phyloP scores from a whole-genome alignment of 2,888 invertebrate genomes.

The Chrysina gloriosa region DNA sequence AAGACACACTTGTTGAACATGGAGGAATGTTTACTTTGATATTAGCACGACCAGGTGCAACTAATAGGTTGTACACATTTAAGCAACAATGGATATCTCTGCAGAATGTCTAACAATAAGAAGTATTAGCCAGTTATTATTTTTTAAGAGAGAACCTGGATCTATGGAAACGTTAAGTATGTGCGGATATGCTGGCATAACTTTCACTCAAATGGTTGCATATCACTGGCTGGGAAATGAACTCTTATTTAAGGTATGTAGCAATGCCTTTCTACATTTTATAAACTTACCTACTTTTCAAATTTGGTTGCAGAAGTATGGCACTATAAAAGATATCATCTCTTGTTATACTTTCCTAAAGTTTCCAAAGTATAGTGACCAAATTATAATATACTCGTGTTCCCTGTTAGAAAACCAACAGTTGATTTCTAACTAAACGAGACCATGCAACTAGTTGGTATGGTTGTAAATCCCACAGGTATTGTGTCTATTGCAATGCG shows the following conservation, averaged over 20 bases:
- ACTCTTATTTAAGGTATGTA: slow-evolving; percentile 43
- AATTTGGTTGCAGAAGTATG: slow-evolving; percentile 9
- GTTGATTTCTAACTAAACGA: too few relatives aligned
- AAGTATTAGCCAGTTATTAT: background rate
- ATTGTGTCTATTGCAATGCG: background rate
- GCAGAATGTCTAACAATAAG: background rate
- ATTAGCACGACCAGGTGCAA: too few relatives aligned
- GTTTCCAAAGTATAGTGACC: too few relatives aligned
- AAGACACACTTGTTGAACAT: too few relatives aligned
- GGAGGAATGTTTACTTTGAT: too few relatives aligned
- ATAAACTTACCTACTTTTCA: background rate
- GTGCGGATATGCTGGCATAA: background rate
- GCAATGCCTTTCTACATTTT: background rate
- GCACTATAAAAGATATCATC: background rate
- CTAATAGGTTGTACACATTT: too few relatives aligned
- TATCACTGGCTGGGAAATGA: slow-evolving; percentile 48
- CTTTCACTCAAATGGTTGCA: slow-evolving; percentile 43
- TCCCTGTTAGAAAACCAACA: background rate
- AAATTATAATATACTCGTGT: background rate
- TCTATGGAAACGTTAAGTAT: background rate
- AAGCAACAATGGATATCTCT: too few relatives aligned
- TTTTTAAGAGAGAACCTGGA: background rate
- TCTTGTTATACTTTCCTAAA: too few relatives aligned
- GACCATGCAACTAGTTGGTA: too few relatives aligned
- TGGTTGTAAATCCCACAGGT: background rate